Conservation (phyloP, 2,888 invertebrate species). For the Euplagia quadripunctaria region DNA sequence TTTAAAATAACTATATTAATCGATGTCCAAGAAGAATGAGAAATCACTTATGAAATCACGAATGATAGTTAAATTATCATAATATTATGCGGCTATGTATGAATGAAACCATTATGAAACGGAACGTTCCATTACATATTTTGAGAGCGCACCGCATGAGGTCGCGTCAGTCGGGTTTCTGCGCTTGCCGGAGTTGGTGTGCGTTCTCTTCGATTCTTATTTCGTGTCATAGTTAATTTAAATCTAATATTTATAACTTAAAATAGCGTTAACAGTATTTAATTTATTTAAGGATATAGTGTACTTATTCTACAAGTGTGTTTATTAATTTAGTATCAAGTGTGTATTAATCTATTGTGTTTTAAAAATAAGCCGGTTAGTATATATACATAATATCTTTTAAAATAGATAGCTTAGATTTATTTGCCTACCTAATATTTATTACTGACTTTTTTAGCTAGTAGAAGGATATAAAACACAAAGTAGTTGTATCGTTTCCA, state of each 20-base stretch:
- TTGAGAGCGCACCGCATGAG: conserved; percentile 68
- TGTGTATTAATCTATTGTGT: conserved; percentile 65
- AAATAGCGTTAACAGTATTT: conserved; percentile 54
- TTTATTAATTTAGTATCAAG: conserved; percentile 58
- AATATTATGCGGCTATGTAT: conserved; percentile 28
- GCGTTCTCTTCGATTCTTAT: conserved; percentile 71
- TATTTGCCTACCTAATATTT: conserved; percentile 30
- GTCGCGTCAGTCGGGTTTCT: conserved; percentile 84
- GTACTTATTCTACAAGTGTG: conserved; percentile 63
- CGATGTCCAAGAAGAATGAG: neutral
- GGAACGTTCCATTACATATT: conserved; percentile 67
- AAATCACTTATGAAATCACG: neutral
- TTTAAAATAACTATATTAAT: neutral
- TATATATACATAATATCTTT: conserved; percentile 52
- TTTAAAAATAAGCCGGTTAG: conserved; percentile 71
- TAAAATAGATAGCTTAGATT: conserved; percentile 36
- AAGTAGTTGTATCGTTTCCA: conserved; percentile 19
- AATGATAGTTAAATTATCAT: neutral
- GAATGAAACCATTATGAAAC: conserved; percentile 62
- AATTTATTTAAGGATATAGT: conserved; percentile 52
- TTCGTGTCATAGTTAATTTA: conserved; percentile 76
- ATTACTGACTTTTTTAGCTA: conserved; percentile 27
- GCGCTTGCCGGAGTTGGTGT: conserved; percentile 78
- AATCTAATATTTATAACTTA: conserved; percentile 60
- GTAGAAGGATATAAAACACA: conserved; percentile 19